A percentile compares a stretch with the other conserved stretches of the same genome.
Evolutionary conservation across 2,888 invertebrate species (phyloP).

Genomic region (Rotaria socialis): DNA sequence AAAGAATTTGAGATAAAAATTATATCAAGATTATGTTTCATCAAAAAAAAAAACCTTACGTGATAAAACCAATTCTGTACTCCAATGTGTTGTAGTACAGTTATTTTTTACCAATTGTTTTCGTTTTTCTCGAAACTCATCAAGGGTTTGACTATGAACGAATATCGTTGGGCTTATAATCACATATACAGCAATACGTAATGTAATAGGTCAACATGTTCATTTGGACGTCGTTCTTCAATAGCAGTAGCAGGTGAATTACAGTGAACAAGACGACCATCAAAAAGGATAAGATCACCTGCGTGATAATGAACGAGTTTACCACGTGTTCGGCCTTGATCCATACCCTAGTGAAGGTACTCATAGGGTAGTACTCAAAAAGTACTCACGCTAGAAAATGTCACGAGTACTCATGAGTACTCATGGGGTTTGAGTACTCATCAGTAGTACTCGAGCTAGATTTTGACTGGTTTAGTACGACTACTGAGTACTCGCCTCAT

Average conservation of each 20-base stretch:
- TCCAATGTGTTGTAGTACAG: not conserved
- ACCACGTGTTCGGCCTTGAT: not conserved
- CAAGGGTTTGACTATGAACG: not conserved
- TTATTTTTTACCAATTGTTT: not conserved
- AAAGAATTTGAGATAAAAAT: not conserved
- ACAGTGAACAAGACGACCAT: not conserved
- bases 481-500: too few species aligned
- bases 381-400: too few species aligned
- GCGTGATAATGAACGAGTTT: not conserved
- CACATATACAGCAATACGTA: not conserved
- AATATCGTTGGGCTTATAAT: not conserved
- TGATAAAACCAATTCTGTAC: not conserved
- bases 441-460: too few species aligned
- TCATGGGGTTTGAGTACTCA: too few species aligned
- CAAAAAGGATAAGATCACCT: not conserved
- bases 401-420: too few species aligned
- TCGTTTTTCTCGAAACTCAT: not conserved
- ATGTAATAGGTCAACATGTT: not conserved
- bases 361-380: too few species aligned
- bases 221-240: not conserved
- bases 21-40: too few species aligned
- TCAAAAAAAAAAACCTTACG: too few species aligned
- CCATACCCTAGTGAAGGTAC: too few species aligned
- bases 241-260: not conserved
- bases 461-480: too few species aligned